Evolutionary conservation across 2,797 vertebrate genomes (phyloP).

Genomic region (Neostethus bicornis): DNA sequence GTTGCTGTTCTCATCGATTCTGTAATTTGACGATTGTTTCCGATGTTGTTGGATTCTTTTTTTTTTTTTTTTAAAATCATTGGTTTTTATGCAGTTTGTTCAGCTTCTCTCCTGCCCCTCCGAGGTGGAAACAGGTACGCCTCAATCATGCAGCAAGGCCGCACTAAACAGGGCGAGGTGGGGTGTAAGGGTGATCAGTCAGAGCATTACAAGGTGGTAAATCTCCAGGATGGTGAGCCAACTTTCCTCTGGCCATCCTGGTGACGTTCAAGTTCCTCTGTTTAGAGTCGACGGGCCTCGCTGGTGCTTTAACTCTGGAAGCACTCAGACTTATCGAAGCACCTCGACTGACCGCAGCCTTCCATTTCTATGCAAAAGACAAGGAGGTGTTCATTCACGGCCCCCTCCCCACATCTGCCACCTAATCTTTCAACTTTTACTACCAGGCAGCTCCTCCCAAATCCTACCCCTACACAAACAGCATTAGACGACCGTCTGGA

Average conservation of each 20-base stretch:
- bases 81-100: conserved; percentile 78
- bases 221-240: conserved; percentile 36
- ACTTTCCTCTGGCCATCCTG: conserved; percentile 46
- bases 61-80: conserved; percentile 62
- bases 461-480: conserved; percentile 19
- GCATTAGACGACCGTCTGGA: conserved; percentile 64
- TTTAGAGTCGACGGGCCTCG: conserved; percentile 59
- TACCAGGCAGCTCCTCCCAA: conserved; percentile 70
- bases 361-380: conserved; percentile 86
- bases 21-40: conserved; percentile 62
- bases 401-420: conserved; percentile 47
- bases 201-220: conserved; percentile 22
- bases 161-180: conserved; percentile 24
- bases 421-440: conserved; percentile 55
- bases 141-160: conserved; percentile 40
- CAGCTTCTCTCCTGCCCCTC: conserved; percentile 74
- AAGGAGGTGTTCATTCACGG: conserved; percentile 70
- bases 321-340: conserved; percentile 67
- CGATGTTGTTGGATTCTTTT: conserved; percentile 52
- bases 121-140: conserved; percentile 48
- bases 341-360: conserved; percentile 74
- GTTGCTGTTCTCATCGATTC: conserved; percentile 73
- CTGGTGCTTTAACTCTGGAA: conserved; percentile 78
- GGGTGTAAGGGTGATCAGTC: conserved; percentile 11
- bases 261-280: conserved; percentile 36